Conservation (phyloP, 2,797 vertebrate species). For the Phalloptychus januarius region DNA sequence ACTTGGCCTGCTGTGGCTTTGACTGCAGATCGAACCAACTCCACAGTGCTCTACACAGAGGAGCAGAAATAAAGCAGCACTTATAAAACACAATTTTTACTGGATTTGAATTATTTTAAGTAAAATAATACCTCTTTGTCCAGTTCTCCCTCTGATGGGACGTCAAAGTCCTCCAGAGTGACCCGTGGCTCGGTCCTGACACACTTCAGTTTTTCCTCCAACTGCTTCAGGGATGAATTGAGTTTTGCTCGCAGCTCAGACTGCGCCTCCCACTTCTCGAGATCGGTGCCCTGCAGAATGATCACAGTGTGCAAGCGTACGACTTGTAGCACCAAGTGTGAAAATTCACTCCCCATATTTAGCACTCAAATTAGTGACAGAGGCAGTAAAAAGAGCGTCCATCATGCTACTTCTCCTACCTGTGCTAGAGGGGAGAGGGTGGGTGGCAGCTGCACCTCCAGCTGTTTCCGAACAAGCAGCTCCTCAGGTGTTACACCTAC, state of each 20-base stretch:
- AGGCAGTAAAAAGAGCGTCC: neutral
- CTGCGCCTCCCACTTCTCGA: slow-evolving; percentile 36
- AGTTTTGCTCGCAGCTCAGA: neutral
- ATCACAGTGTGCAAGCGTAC: neutral
- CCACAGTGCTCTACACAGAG: slow-evolving; percentile 13
- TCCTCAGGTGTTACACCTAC: slow-evolving; percentile 1
- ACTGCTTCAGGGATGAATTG: slow-evolving; percentile 8
- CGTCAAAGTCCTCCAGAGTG: slow-evolving; percentile 15
- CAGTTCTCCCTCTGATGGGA: slow-evolving; percentile 25
- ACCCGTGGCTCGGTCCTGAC: slow-evolving; percentile 32
- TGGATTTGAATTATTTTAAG: neutral
- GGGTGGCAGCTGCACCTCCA: slow-evolving; percentile 63
- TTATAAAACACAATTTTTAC: neutral
- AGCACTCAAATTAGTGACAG: neutral
- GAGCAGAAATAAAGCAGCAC: neutral
- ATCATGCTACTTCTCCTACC: slow-evolving; percentile 34
- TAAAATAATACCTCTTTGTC: slow-evolving; percentile 37
- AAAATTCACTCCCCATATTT: neutral
- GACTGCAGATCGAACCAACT: slow-evolving; percentile 32
- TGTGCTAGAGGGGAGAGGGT: slow-evolving; percentile 45
- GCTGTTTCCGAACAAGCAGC: slow-evolving; percentile 10
- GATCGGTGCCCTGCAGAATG: slow-evolving; percentile 47
- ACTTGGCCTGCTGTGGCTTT: slow-evolving; percentile 36
- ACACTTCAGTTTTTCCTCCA: slow-evolving; percentile 42
- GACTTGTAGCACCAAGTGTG: neutral